Evolutionary conservation across 1,140 invertebrate species (phyloP).

Genomic region (Oscheius sp.): DNA sequence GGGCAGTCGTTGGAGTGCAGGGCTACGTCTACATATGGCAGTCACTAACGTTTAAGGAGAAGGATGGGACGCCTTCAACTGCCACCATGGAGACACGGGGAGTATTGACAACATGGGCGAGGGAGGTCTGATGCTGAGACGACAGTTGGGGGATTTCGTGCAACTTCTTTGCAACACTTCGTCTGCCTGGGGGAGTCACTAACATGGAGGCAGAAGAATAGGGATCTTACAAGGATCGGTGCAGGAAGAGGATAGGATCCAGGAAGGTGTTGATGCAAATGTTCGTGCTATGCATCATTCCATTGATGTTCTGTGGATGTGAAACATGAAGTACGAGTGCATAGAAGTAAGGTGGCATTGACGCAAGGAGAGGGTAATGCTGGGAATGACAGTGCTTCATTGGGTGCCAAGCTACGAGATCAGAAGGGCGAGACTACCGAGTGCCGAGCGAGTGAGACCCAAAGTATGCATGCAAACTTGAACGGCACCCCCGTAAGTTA

Average conservation of each 20-base stretch:
- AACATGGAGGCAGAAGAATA: not conserved
- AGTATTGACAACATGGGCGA: slow-evolving; percentile 23
- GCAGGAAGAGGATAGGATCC: not conserved
- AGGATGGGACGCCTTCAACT: too few relatives aligned
- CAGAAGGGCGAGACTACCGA: not conserved
- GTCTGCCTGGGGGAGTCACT: not conserved
- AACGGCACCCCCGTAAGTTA: too few relatives aligned
- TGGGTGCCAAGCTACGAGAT: not conserved
- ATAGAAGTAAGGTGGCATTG: not conserved
- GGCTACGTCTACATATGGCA: not conserved
- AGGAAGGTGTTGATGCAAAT: not conserved
- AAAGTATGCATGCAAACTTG: too few relatives aligned
- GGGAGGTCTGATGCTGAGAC: not conserved
- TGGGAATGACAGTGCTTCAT: not conserved
- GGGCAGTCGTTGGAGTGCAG: not conserved
- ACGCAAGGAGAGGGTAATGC: not conserved
- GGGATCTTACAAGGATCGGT: not conserved
- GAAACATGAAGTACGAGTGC: not conserved
- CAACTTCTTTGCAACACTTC: too few relatives aligned
- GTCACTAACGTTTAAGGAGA: not conserved
- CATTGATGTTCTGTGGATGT: not conserved
- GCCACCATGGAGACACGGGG: too few relatives aligned
- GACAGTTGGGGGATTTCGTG: not conserved
- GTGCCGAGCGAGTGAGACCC: too few relatives aligned
- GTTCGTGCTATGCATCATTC: not conserved